Evolutionary conservation across 2,797 vertebrate genomes (phyloP), one percentile per base, ranked within the genome.

Genomic region (Gymnocypris eckloni): DNA sequence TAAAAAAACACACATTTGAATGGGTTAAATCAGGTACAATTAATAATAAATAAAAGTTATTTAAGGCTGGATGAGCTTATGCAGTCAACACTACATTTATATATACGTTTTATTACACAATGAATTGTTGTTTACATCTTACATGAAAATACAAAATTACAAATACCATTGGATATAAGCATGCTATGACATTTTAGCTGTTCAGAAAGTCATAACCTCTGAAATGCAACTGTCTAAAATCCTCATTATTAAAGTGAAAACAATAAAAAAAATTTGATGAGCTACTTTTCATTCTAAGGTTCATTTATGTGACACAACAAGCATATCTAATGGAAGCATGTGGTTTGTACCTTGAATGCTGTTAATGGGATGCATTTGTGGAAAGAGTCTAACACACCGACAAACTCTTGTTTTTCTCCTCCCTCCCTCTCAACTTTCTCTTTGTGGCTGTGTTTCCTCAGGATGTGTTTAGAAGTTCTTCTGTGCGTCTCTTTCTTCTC

Each of bases 401-500:
- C 22, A 41, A 10, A 33, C 76, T 13, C 59, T 67, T 41, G 66
- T 80, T 64, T 82, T 7, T 59, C 69, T 80, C 18, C 10, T 45
- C 28, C 78, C 45, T 86, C 75, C 82, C 82, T 79, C 39, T 78
- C 16, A n/a, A 0, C 15, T 78, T 45, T 82, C 59, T 82, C 64
- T 66, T 54, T 66, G 54, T 71, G 20, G 5, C 28, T 84, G 43
- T n/a, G n/a, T 78, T 45, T 86, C 75, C 80, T 70, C 59, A 59
- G 83, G 86, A 78, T 81, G 76, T 77, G 64, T 82, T 82, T 56
- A 59, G 59, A 85, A 84, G 73, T 81, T 39, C 33, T 89, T 92
- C 83, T 64, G 33, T 78, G 16, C 70, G 79, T 67, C 71, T 56
- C 87, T 90, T 91, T 92, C 85, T 90, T 91, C 86, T 90, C 56